Evolutionary conservation across 2,113 vertebrate genomes (phyloP).

Genomic region (Pteropus alecto): DNA sequence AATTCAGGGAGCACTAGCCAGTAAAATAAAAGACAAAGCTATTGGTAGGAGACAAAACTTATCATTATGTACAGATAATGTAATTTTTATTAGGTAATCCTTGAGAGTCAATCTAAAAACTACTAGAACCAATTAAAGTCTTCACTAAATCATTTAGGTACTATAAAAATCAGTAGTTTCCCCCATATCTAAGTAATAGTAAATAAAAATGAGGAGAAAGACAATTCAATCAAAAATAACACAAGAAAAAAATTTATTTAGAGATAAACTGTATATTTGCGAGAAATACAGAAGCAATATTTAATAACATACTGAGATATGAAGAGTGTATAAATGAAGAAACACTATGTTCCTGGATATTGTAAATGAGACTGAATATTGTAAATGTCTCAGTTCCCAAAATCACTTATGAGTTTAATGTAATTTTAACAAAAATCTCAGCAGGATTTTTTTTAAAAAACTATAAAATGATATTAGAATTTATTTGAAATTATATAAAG

Average conservation of each 20-base stretch:
- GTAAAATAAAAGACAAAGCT: neutral
- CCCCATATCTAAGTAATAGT: neutral
- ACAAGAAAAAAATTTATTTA: neutral
- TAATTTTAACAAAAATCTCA: neutral
- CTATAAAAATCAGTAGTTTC: neutral
- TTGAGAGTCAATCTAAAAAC: neutral
- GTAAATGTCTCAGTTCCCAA: neutral
- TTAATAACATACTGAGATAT: neutral
- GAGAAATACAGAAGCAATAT: neutral
- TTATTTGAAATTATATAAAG: neutral
- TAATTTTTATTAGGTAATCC: neutral
- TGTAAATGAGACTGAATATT: neutral
- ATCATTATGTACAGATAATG: neutral
- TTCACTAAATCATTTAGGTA: neutral
- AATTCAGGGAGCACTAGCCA: neutral
- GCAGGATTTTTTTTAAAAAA: neutral
- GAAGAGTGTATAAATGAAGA: neutral
- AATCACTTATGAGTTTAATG: neutral
- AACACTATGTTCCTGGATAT: neutral
- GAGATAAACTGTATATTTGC: neutral
- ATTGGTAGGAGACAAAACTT: neutral
- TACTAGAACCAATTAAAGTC: neutral
- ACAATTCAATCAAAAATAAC: neutral
- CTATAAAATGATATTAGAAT: neutral
- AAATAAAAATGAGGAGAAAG: neutral